These are phyloP conservation scores for Plotosus lineatus DNA, from an alignment of 2,113 vertebrate species.

Conservation along the genomic window DNA sequence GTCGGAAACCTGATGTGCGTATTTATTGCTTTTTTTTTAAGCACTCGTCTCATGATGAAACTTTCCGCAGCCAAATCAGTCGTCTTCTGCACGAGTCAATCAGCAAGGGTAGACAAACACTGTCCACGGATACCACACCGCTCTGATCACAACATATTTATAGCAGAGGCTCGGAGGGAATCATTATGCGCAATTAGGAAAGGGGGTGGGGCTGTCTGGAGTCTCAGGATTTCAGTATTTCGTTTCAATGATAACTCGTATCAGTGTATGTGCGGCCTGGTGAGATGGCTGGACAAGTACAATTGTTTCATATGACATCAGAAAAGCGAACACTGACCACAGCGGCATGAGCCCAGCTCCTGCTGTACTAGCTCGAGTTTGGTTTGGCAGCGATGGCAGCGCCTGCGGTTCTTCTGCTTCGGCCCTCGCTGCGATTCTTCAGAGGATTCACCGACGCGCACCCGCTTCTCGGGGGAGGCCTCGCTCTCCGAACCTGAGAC, in stretches of 20 bases:
- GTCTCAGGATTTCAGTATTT: not conserved
- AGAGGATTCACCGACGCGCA: slow-evolving; percentile 80
- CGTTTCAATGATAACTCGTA: not conserved
- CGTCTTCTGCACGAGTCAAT: too few relatives aligned
- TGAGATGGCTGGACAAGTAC: not conserved
- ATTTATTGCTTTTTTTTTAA: slow-evolving; percentile 41
- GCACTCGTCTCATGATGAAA: slow-evolving; percentile 18
- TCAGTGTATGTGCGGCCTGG: not conserved
- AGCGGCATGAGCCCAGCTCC: slow-evolving; percentile 96
- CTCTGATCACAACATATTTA: too few relatives aligned
- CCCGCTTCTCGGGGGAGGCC: slow-evolving; percentile 88
- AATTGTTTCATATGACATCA: slow-evolving; percentile 4
- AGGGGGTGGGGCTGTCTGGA: not conserved
- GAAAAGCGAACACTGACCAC: slow-evolving; percentile 75
- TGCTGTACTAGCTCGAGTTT: slow-evolving; percentile 98
- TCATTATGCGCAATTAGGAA: too few relatives aligned
- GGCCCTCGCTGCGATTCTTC: slow-evolving; percentile 77
- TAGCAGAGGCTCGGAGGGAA: too few relatives aligned
- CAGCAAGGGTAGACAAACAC: too few relatives aligned
- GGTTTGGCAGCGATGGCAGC: slow-evolving; percentile 98
- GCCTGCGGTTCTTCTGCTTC: slow-evolving; percentile 94
- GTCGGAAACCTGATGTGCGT: slow-evolving; percentile 23
- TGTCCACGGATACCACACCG: too few relatives aligned
- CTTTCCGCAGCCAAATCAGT: too few relatives aligned
- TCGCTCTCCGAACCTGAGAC: slow-evolving; percentile 92